phyloP scores from a whole-genome alignment of 2,797 vertebrate genomes.

The Catamblyrhynchus diadema region DNA sequence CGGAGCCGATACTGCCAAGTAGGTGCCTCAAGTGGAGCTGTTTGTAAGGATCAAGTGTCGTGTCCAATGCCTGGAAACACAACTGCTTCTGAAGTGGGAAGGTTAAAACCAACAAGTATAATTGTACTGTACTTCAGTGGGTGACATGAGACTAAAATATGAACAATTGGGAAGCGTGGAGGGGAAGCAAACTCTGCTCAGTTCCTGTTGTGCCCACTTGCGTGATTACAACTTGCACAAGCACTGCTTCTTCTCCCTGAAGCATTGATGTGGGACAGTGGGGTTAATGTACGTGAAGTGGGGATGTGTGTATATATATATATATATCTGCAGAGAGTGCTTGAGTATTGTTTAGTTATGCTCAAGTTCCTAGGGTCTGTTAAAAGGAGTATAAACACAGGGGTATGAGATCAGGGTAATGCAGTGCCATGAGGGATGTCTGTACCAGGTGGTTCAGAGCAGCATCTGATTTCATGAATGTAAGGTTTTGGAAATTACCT shows the following conservation, averaged over 20 bases:
- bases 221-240: rapidly evolving
- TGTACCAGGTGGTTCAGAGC: background rate
- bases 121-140: background rate
- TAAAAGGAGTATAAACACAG: background rate
- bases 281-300: background rate
- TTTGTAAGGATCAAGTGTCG: background rate
- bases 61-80: background rate
- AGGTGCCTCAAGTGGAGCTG: conserved; percentile 35
- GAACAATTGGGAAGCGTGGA: background rate
- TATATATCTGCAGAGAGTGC: no score
- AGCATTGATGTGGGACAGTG: background rate
- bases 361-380: background rate
- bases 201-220: background rate
- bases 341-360: background rate
- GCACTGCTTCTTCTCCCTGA: background rate
- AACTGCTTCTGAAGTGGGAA: background rate
- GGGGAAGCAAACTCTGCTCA: background rate
- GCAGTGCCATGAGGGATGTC: background rate
- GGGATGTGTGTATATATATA: rapidly evolving
- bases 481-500: background rate
- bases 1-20: conserved; percentile 93
- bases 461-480: background rate
- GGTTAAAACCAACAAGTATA: background rate
- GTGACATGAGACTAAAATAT: background rate
- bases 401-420: background rate